A percentile compares a stretch with the other conserved stretches of the same genome.
Conservation (phyloP, 2,888 invertebrate species). For the Adineta ricciae region DNA sequence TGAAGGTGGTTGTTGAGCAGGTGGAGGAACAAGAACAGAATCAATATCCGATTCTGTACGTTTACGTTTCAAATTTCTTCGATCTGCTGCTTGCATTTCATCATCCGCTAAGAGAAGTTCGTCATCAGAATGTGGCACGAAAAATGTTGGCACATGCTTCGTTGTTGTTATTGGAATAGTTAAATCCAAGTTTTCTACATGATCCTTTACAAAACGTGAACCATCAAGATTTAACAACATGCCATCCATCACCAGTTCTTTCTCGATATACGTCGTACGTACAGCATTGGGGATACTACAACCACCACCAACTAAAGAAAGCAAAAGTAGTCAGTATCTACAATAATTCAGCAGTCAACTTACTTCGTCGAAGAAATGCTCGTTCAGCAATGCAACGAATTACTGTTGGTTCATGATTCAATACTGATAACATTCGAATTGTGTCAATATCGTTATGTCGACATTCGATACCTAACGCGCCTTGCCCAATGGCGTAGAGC, state of each 20-base stretch:
- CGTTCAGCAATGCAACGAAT: conserved; percentile 32
- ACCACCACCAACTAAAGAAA: conserved; percentile 23
- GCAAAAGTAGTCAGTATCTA: not conserved
- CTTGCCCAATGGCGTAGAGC: conserved; percentile 79
- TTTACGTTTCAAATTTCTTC: not conserved
- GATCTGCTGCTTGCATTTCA: not conserved
- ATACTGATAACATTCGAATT: conserved; percentile 27
- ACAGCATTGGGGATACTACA: conserved; percentile 32
- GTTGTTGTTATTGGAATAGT: not conserved
- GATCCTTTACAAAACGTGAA: conserved; percentile 25
- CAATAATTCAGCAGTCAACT: too few relatives aligned
- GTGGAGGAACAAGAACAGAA: not conserved
- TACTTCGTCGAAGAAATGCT: conserved; percentile 25
- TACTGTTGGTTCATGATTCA: conserved; percentile 29
- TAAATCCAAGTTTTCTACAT: not conserved
- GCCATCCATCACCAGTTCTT: conserved; percentile 26
- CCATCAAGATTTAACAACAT: conserved; percentile 30
- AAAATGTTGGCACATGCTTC: not conserved
- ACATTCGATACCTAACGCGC: conserved; percentile 85
- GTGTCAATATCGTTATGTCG: conserved; percentile 61
- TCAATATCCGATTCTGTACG: not conserved
- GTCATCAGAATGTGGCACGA: not conserved
- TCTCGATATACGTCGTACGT: conserved; percentile 6
- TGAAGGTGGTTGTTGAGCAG: not conserved
- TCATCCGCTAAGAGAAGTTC: not conserved